Evolutionary conservation across 2,888 invertebrate species (phyloP), one percentile per base, ranked within the genome.

Genomic region (Cactoblastis cactorum): DNA sequence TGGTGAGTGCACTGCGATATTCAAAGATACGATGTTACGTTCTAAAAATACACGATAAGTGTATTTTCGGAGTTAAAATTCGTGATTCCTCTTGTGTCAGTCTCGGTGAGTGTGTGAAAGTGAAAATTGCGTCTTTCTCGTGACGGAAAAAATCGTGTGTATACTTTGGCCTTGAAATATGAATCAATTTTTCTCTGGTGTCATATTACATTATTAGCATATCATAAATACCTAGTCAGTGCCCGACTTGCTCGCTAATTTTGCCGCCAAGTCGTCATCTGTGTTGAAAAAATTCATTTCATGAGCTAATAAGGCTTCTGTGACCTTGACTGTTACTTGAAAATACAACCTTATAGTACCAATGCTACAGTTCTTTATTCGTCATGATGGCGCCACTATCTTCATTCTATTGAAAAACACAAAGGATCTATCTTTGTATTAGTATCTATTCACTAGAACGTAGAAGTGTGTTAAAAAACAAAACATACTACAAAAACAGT

Each of bases 21-120:
- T 74, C 73, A 59, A 69, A 69, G 65, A 67, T 69, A 74, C 73
- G 59, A 69, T 69, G 65, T 67, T 69, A 74, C 60, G 58, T 67
- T 65, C 88, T 88, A 89, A 80, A 88, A 86, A 86, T 88, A 87
- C 69, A 74, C 64, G 74, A 65, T 69, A 59, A 68, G 66, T 72
- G 73, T 86, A 85, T 85, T 87, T 86, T 80, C 71, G 81, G 84
- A 74, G 71, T 64, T 80, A 74, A 75, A 85, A 82, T 85, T 83
- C 75, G 81, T 79, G 77, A 81, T 76, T 83, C 83, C 74, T 82
- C 80, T 71, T 74, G 74, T 72, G 75, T 62, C 71, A 74, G 74
- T 63, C 72, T 67, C 68, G 77, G 78, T 76, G 76, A 79, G 77
- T 76, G 70, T 76, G 79, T 75, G 83, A 83, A 84, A 86, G 82